A percentile compares a stretch with the other conserved stretches of the same genome.
These are phyloP conservation scores for Limnothrissa miodon DNA, from an alignment of 2,113 vertebrate genomes.

Conservation along the genomic window DNA sequence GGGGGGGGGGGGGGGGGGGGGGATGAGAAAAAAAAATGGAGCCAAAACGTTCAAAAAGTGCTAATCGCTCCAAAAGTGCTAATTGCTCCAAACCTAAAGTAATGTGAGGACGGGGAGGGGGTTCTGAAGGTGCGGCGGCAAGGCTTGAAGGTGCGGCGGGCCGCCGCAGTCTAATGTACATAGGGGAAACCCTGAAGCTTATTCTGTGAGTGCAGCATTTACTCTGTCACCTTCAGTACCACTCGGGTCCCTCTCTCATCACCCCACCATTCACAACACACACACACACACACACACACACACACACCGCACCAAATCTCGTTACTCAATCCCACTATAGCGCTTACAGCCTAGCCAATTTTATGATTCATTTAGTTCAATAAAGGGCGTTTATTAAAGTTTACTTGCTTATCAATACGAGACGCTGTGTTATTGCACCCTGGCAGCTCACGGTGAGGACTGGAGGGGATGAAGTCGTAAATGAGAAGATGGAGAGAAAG, in stretches of 20 bases:
- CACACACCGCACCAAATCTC: not conserved
- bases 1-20: too few relatives aligned
- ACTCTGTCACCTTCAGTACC: slow-evolving; percentile 47
- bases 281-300: not conserved
- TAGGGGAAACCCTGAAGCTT: too few relatives aligned
- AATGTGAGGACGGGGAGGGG: too few relatives aligned
- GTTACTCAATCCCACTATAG: slow-evolving; percentile 25
- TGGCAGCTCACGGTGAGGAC: slow-evolving; percentile 17
- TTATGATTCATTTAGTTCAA: slow-evolving; percentile 52
- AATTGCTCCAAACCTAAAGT: too few relatives aligned
- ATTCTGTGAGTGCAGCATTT: slow-evolving; percentile 30
- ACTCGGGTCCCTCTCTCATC: slow-evolving; percentile 15
- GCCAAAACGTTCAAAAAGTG: too few relatives aligned
- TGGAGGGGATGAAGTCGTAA: slow-evolving; percentile 29
- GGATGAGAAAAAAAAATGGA: too few relatives aligned
- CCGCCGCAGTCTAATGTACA: too few relatives aligned
- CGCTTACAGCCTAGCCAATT: slow-evolving; percentile 37
- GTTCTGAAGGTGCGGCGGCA: too few relatives aligned
- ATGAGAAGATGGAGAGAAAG: not conserved
- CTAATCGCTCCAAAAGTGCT: too few relatives aligned
- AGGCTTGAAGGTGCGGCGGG: too few relatives aligned
- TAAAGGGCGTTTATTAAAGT: slow-evolving; percentile 46
- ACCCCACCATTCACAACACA: slow-evolving; percentile 18
- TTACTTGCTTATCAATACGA: slow-evolving; percentile 50
- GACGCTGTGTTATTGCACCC: slow-evolving; percentile 36